Conservation (phyloP, 2,888 invertebrate genomes). For the Machimus atricapillus region DNA sequence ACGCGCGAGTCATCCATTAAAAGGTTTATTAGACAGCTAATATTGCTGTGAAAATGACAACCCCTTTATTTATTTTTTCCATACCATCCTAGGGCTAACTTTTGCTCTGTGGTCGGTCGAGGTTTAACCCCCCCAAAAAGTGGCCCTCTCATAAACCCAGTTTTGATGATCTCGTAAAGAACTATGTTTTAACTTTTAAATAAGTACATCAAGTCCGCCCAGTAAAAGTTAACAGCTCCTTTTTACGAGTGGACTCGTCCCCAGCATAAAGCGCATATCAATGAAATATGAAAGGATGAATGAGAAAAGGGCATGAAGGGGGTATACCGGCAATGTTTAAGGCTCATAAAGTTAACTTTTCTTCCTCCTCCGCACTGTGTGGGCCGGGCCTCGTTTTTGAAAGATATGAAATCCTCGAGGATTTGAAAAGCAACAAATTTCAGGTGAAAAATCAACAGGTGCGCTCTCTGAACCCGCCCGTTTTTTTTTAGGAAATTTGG, state of each 20-base stretch:
- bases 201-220: conserved; percentile 15
- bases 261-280: background rate
- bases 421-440: conserved; percentile 14
- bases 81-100: background rate
- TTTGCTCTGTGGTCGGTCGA: background rate
- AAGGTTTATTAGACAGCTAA: background rate
- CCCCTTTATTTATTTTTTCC: background rate
- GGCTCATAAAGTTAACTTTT: conserved; percentile 20
- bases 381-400: background rate
- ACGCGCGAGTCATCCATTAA: background rate
- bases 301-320: background rate
- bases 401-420: conserved; percentile 16
- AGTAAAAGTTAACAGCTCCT: conserved; percentile 17
- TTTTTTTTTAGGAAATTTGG: background rate
- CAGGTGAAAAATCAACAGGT: conserved; percentile 20
- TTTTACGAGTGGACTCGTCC: conserved; percentile 1
- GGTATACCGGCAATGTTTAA: background rate
- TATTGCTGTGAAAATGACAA: background rate
- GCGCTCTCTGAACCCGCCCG: background rate
- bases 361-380: background rate
- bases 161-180: background rate
- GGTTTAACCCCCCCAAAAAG: background rate
- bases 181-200: conserved; percentile 15
- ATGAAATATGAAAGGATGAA: background rate
- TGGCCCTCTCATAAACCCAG: background rate